Evolutionary conservation across 2,113 vertebrate species (phyloP).

Genomic region (Poeciliopsis turrubarensis): DNA sequence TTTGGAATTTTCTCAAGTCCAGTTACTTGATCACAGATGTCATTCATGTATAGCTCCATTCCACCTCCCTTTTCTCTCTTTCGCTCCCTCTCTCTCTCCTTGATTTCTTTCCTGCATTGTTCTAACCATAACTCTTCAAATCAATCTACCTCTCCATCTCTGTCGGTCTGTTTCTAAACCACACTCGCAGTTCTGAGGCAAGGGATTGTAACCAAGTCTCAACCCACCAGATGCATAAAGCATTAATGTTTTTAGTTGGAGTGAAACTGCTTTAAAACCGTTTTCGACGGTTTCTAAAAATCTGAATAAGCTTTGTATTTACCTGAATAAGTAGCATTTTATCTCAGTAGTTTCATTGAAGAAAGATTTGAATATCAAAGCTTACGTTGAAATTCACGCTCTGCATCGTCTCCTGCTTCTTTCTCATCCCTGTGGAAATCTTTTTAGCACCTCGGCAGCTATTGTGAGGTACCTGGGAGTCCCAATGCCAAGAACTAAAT

Average conservation of each 20-base stretch:
- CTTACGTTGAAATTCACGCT: constrained; percentile 53
- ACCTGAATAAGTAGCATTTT: constrained; percentile 80
- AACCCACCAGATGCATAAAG: constrained; percentile 75
- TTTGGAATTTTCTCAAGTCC: constrained; percentile 62
- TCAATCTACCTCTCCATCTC: constrained; percentile 96
- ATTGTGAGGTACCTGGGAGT: constrained; percentile 73
- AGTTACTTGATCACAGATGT: constrained; percentile 64
- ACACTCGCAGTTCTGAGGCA: constrained; percentile 82
- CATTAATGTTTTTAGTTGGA: constrained; percentile 72
- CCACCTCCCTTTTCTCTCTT: constrained; percentile 28
- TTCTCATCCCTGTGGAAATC: constrained; percentile 67
- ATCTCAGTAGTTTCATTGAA: constrained; percentile 59
- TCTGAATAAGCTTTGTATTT: constrained; percentile 89
- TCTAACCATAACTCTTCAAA: constrained; percentile 78
- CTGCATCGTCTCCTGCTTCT: constrained; percentile 54
- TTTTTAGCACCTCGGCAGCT: constrained; percentile 77
- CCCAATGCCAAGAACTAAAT: constrained; percentile 72
- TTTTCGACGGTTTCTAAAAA: constrained; percentile 71
- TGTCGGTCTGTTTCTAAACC: constrained; percentile 72
- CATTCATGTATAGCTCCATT: constrained; percentile 64
- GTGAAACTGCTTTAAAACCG: constrained; percentile 62
- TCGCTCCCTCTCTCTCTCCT: constrained; percentile 30
- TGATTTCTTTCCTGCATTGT: constrained; percentile 49
- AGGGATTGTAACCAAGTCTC: constrained; percentile 77
- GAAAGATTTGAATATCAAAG: constrained; percentile 55